Evolutionary conservation across 1,140 invertebrate species (phyloP), one percentile per base, ranked within the genome.

Genomic region (Drosophila setifemur): DNA sequence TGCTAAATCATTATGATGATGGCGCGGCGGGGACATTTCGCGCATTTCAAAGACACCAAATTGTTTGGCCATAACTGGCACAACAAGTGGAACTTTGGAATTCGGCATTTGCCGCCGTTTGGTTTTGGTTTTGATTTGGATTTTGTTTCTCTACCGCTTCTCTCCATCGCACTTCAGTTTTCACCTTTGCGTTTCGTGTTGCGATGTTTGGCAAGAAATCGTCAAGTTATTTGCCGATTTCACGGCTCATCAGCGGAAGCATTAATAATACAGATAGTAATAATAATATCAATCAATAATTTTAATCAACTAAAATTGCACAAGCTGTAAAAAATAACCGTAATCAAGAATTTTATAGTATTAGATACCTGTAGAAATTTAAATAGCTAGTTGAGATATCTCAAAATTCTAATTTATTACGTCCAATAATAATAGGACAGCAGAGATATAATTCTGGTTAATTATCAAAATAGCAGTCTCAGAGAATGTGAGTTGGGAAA

Each of bases 21-120:
- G 33, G 26, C 29, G 19, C 42, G 60, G 50, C 35, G 73, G 70
- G 72, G 77, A 82, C 69, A 73, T 73, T 82, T 83, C 48, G 73
- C 61, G 69, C 78, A 79, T 73, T 63, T 78, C 54, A 77, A 78
- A 82, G 61, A 73, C 63, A 73, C 60, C 39, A 72, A 72, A 83
- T 71, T 70, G 73, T 85, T 71, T 74, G 58, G 74, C 61, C 79
- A 78, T 74, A 83, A 79, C 69, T 85, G 73, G 70, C 79, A 85
- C 74, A 82, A 39, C 54, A 66, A 71, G 68, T 64, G 61, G 61
- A 64, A 48, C 64, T 63, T 57, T 35, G 55, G 35, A 31, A 66
- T 37, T 67, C 67, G 44, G 63, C 78, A 79, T 79, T 78, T 69
- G 74, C 70, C 63, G 74, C 75, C 55, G 55, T 39, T 61, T 64